Evolutionary conservation across 2,888 invertebrate genomes (phyloP).

Genomic region (Serripes groenlandicus): DNA sequence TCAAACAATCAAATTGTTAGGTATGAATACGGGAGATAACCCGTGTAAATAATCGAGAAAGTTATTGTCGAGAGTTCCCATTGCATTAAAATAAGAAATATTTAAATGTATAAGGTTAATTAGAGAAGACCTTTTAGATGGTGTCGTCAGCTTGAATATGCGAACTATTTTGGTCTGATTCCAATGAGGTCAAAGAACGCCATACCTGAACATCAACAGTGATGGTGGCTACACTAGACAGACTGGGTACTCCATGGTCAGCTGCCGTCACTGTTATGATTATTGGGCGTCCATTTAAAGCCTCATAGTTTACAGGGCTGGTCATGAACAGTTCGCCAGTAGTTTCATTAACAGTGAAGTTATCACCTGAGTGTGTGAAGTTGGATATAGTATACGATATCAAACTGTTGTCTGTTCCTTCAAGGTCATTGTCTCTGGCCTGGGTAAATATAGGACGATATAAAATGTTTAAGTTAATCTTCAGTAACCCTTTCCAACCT

Average conservation of each 20-base stretch:
- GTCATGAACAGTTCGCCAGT: conserved; percentile 43
- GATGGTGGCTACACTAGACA: conserved; percentile 22
- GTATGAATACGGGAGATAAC: too few relatives aligned
- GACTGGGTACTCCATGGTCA: conserved; percentile 34
- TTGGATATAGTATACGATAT: conserved; percentile 31
- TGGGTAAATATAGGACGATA: conserved; percentile 8
- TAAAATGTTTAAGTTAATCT: neutral
- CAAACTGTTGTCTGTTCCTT: conserved; percentile 35
- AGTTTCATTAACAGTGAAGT: conserved; percentile 28
- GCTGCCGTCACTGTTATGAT: conserved; percentile 29
- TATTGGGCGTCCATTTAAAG: conserved; percentile 24
- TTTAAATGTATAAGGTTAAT: too few relatives aligned
- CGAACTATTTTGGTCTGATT: too few relatives aligned
- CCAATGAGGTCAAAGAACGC: too few relatives aligned
- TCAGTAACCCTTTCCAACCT: too few relatives aligned
- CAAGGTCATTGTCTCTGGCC: conserved; percentile 49
- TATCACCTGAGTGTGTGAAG: too few relatives aligned
- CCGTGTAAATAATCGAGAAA: too few relatives aligned
- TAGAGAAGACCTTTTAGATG: too few relatives aligned
- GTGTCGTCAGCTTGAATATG: too few relatives aligned
- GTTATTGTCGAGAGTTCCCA: too few relatives aligned
- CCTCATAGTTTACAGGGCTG: conserved; percentile 47
- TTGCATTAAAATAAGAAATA: too few relatives aligned
- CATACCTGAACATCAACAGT: conserved; percentile 53
- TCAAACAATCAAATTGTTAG: too few relatives aligned